These are phyloP conservation scores for Scophthalmus maximus DNA, from an alignment of 2,113 vertebrate species.

Conservation along the genomic window DNA sequence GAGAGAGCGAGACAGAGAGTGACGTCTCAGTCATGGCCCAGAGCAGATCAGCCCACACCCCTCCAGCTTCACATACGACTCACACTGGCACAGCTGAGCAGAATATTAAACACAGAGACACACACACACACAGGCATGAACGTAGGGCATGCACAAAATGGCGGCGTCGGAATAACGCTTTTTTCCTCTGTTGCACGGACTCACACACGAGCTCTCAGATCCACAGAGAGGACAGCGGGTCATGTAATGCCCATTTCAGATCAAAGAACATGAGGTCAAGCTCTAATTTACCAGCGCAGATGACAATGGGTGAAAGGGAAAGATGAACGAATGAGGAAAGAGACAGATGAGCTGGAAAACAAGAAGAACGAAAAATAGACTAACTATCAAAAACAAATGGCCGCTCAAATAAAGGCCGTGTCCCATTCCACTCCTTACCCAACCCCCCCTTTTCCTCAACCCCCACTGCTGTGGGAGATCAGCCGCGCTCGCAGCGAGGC, in stretches of 20 bases:
- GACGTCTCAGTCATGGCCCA: conserved; percentile 38
- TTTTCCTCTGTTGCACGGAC: conserved; percentile 16
- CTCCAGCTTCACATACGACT: conserved; percentile 71
- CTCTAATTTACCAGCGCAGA: neutral
- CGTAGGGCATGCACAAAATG: conserved; percentile 67
- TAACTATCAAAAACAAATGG: neutral
- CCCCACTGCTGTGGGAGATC: neutral
- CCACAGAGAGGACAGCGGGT: neutral
- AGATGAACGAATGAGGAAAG: neutral
- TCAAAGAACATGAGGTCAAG: neutral
- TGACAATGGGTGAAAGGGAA: neutral
- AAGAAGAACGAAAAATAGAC: neutral
- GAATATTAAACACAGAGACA: conserved; percentile 72
- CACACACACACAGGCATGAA: conserved; percentile 7
- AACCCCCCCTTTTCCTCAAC: neutral
- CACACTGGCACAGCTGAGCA: conserved; percentile 77
- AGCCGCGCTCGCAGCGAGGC: conserved; percentile 25
- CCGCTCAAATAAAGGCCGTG: neutral
- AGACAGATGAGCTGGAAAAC: neutral
- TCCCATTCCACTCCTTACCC: neutral
- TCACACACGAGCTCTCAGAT: conserved; percentile 6
- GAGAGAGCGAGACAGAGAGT: conserved; percentile 14
- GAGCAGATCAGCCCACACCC: conserved; percentile 53
- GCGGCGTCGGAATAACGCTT: conserved; percentile 34
- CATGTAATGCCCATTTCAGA: neutral